Evolutionary conservation across 2,797 vertebrate genomes (phyloP).

Genomic region (Anableps anableps): DNA sequence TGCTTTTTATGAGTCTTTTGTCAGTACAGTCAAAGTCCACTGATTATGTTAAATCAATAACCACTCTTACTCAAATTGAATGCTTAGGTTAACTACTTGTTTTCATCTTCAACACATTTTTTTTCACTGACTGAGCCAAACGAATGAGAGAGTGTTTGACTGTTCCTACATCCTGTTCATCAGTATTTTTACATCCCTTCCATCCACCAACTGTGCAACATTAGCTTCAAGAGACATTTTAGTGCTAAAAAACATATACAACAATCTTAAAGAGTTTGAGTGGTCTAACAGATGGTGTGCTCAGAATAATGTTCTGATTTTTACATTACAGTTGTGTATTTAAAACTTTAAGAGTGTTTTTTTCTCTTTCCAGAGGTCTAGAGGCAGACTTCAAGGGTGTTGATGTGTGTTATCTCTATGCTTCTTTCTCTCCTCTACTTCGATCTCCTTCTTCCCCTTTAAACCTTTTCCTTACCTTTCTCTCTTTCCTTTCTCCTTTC

Average conservation of each 20-base stretch:
- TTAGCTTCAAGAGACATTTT: not conserved
- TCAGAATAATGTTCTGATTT: not conserved
- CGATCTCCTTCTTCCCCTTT: no score
- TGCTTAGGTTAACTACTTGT: not conserved
- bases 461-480: no score
- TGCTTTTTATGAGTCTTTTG: not conserved
- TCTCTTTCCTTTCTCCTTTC: no score
- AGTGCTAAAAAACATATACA: not conserved
- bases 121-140: not conserved
- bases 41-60: not conserved
- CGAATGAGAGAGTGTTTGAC: not conserved
- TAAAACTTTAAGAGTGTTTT: not conserved
- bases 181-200: not conserved
- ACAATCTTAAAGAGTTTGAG: not conserved
- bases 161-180: not conserved
- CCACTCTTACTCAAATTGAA: not conserved
- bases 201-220: not conserved
- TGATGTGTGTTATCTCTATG: no score
- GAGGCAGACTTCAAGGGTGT: no score
- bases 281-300: no score
- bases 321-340: not conserved
- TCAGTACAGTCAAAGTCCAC: not conserved
- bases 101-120: not conserved
- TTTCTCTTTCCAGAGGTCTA: no score
- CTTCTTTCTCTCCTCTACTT: no score